Percentiles rank a stretch among this genome's conserved stretches.
Evolutionary conservation across 2,113 vertebrate genomes (phyloP).

Genomic region (Platanista minor): DNA sequence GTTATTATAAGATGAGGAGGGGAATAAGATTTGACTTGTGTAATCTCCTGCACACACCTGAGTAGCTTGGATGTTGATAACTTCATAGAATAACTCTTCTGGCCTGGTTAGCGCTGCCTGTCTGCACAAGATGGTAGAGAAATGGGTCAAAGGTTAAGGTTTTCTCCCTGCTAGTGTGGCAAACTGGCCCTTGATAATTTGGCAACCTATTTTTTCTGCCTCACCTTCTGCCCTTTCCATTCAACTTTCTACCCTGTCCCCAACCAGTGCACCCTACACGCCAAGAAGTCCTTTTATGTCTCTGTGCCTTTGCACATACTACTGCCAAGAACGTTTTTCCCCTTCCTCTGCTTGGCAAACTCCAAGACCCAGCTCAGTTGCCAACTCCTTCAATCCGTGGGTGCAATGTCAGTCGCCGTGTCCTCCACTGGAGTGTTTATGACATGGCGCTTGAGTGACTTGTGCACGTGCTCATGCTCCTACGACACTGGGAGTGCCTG

Average conservation of each 20-base stretch:
- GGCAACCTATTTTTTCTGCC: neutral
- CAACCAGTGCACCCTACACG: neutral
- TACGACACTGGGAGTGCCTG: neutral
- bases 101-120: slow-evolving; percentile 90
- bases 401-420: neutral
- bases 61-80: slow-evolving; percentile 93
- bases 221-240: neutral
- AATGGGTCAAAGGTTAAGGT: neutral
- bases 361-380: neutral
- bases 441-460: neutral
- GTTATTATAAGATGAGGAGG: neutral
- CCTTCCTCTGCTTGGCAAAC: slow-evolving; percentile 26
- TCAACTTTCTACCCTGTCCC: neutral
- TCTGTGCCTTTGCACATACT: neutral
- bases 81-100: slow-evolving; percentile 89
- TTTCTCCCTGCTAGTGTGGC: neutral
- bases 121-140: slow-evolving; percentile 76
- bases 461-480: neutral
- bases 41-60: slow-evolving; percentile 80
- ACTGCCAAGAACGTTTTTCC: neutral
- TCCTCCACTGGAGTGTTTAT: neutral
- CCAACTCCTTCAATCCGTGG: neutral
- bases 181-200: neutral
- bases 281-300: neutral
- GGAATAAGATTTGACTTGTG: neutral